Percentiles rank a stretch among this genome's conserved stretches.
phyloP scores from a whole-genome alignment of 2,888 invertebrate species.

The Scaeva pyrastri region DNA sequence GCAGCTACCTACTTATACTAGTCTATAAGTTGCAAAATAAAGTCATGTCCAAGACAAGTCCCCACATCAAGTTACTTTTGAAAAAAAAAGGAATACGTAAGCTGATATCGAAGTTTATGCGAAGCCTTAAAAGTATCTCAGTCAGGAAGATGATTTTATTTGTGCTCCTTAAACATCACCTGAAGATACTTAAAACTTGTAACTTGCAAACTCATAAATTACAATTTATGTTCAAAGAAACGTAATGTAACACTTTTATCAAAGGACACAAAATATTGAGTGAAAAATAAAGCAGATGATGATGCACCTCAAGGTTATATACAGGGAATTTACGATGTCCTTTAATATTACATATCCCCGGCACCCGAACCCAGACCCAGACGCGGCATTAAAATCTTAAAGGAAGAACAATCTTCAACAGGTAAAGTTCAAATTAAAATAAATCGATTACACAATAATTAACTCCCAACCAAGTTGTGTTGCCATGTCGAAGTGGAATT shows the following conservation, averaged over 20 bases:
- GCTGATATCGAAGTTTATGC: too few relatives aligned
- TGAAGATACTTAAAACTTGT: too few relatives aligned
- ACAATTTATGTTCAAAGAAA: background rate
- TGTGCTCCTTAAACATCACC: too few relatives aligned
- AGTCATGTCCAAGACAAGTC: conserved; percentile 10
- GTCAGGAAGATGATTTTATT: background rate
- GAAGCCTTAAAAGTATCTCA: background rate
- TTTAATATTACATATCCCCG: background rate
- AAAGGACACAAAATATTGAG: background rate
- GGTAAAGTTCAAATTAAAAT: too few relatives aligned
- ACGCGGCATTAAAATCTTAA: too few relatives aligned
- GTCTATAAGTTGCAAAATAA: conserved; percentile 11
- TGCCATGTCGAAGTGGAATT: too few relatives aligned
- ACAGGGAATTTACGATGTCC: background rate
- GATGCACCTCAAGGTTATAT: background rate
- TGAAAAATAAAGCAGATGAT: conserved; percentile 9
- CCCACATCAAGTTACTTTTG: conserved; percentile 8
- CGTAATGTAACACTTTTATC: conserved; percentile 6
- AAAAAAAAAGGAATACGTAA: too few relatives aligned
- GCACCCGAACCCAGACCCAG: too few relatives aligned
- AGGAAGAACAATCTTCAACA: too few relatives aligned
- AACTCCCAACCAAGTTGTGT: too few relatives aligned
- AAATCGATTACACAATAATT: too few relatives aligned
- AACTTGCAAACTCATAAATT: conserved; percentile 1
- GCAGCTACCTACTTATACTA: too few relatives aligned